A percentile compares a stretch with the other conserved stretches of the same genome.
phyloP scores from a whole-genome alignment of 2,113 vertebrate species.

The Sinocyclocheilus anophthalmus region DNA sequence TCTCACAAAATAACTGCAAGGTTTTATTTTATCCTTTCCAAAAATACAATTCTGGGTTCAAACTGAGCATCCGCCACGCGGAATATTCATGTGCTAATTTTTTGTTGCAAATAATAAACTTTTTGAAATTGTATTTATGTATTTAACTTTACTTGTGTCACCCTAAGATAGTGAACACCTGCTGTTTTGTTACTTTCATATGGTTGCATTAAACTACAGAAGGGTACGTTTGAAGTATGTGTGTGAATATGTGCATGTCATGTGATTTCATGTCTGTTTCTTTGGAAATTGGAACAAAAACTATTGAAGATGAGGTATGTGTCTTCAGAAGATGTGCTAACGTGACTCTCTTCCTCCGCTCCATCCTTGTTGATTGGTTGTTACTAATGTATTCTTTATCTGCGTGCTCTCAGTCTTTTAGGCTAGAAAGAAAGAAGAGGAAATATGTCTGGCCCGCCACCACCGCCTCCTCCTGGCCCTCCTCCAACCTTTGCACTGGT shows the following conservation, averaged over 20 bases:
- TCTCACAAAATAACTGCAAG: not conserved
- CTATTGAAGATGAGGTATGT: not conserved
- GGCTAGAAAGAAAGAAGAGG: slow-evolving; percentile 26
- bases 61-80: not conserved
- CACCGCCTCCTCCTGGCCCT: slow-evolving; percentile 74
- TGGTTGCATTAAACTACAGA: not conserved
- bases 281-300: not conserved
- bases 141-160: not conserved
- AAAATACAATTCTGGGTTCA: not conserved
- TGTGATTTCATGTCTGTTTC: not conserved
- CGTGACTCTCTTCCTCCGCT: not conserved
- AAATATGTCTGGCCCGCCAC: slow-evolving; percentile 84
- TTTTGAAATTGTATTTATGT: too few relatives aligned
- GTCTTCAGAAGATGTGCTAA: not conserved
- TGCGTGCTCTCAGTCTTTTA: slow-evolving; percentile 3
- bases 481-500: slow-evolving; percentile 82
- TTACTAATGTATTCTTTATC: not conserved
- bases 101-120: too few relatives aligned
- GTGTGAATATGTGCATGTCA: not conserved
- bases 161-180: not conserved
- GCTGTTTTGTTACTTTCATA: not conserved
- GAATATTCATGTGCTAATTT: too few relatives aligned
- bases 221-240: not conserved
- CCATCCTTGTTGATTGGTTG: not conserved
- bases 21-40: too few relatives aligned